Evolutionary conservation across 64 coral and sea anemone species (phyloP).

Genomic region (Pachyseris speciosa): DNA sequence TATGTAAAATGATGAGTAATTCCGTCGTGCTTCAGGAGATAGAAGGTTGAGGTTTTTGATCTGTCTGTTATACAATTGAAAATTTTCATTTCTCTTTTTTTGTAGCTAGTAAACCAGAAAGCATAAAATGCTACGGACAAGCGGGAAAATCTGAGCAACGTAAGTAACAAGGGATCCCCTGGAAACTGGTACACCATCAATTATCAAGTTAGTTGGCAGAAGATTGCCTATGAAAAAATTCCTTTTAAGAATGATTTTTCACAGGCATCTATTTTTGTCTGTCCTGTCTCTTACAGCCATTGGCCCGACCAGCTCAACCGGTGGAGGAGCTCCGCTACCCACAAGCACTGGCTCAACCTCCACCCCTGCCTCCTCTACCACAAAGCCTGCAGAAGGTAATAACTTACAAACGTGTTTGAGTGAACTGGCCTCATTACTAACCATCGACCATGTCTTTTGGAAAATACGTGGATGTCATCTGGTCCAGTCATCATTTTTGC

Average conservation of each 20-base stretch:
- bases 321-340: too few species aligned
- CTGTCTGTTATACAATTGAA: not conserved
- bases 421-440: too few species aligned
- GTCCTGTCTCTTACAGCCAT: not conserved
- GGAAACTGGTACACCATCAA: not conserved
- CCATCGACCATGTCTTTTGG: too few species aligned
- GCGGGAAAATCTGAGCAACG: not conserved
- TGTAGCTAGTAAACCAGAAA: conserved; percentile 48
- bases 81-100: not conserved
- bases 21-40: not conserved
- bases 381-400: not conserved
- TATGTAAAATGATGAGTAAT: too few species aligned
- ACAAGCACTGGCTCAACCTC: too few species aligned
- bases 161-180: not conserved
- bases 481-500: too few species aligned
- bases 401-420: too few species aligned
- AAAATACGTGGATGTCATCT: too few species aligned
- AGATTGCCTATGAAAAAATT: not conserved
- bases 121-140: conserved; percentile 64
- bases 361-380: not conserved
- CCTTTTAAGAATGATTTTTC: not conserved
- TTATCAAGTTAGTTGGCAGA: not conserved
- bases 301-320: not conserved
- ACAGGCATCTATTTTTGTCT: not conserved
- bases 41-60: not conserved